Conservation (phyloP, 1,140 invertebrate species). For the Leptoteleia sp. region DNA sequence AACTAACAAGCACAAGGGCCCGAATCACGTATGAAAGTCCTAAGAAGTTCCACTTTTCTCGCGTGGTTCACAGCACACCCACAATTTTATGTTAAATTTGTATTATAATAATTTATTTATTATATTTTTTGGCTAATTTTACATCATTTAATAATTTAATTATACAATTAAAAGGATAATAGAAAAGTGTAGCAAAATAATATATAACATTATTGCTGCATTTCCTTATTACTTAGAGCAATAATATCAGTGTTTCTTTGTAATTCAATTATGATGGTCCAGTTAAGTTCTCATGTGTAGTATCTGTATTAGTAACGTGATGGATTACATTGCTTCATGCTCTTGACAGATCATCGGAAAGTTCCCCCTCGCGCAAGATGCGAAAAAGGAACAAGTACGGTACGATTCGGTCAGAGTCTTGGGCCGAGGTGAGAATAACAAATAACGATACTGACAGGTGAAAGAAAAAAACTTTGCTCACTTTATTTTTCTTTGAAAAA, state of each 20-base stretch:
- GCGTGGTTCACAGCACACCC: too few relatives aligned
- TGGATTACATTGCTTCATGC: constrained; percentile 77
- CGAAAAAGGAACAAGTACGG: constrained; percentile 34
- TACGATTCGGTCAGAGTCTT: constrained; percentile 56
- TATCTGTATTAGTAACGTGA: constrained; percentile 72
- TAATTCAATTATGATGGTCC: constrained; percentile 55
- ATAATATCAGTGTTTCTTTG: constrained; percentile 33
- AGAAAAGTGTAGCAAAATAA: constrained; percentile 6
- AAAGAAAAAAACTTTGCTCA: constrained; percentile 25
- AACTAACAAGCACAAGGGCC: too few relatives aligned
- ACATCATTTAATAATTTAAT: too few relatives aligned
- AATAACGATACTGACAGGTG: constrained; percentile 38
- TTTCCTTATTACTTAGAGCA: constrained; percentile 48
- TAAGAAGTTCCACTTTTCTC: too few relatives aligned
- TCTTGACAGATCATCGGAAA: constrained; percentile 78
- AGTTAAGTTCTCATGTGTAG: constrained; percentile 62
- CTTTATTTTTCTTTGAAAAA: constrained; percentile 11
- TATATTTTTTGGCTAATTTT: too few relatives aligned
- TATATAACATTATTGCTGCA: constrained; percentile 1
- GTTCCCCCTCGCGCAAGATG: constrained; percentile 56
- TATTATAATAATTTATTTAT: too few relatives aligned
- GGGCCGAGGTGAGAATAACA: constrained; percentile 46
- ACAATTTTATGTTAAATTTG: too few relatives aligned
- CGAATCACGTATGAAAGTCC: too few relatives aligned
- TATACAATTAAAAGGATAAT: too few relatives aligned